Conservation (phyloP, 2,797 vertebrate genomes). For the Dicrostonyx torquatus region DNA sequence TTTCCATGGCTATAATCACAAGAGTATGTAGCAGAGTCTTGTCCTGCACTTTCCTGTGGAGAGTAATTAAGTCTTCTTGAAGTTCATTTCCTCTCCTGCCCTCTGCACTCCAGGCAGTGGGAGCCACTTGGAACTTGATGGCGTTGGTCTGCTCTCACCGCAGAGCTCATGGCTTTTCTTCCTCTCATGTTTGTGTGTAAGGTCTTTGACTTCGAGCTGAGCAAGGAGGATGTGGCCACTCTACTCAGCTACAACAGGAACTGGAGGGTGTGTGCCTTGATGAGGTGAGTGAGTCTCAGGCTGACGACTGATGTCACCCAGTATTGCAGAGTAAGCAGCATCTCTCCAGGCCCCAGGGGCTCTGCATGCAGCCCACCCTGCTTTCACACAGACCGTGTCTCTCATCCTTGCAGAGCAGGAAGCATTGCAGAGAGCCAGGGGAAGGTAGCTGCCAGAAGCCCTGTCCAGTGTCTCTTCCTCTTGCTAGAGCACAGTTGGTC, state of each 20-base stretch:
- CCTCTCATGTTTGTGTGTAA: background rate
- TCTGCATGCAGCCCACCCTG: accelerated
- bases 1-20: background rate
- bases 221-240: slow-evolving; percentile 78
- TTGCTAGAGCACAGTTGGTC: background rate
- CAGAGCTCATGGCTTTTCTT: background rate
- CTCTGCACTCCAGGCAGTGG: accelerated
- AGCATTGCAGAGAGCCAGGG: background rate
- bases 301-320: accelerated
- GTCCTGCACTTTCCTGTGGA: too few species aligned
- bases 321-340: background rate
- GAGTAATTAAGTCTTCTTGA: background rate
- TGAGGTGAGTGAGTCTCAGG: slow-evolving; percentile 57
- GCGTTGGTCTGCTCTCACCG: background rate
- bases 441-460: background rate
- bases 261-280: slow-evolving; percentile 83
- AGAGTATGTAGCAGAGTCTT: background rate
- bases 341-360: accelerated
- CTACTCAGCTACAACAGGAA: slow-evolving; percentile 83
- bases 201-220: slow-evolving; percentile 86
- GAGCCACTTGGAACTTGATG: accelerated
- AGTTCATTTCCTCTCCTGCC: too few species aligned
- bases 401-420: background rate
- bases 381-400: background rate
- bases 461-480: background rate